Base-by-base conservation (phyloP, 2,888 invertebrate species). In the Brachypterus glaber region DNA sequence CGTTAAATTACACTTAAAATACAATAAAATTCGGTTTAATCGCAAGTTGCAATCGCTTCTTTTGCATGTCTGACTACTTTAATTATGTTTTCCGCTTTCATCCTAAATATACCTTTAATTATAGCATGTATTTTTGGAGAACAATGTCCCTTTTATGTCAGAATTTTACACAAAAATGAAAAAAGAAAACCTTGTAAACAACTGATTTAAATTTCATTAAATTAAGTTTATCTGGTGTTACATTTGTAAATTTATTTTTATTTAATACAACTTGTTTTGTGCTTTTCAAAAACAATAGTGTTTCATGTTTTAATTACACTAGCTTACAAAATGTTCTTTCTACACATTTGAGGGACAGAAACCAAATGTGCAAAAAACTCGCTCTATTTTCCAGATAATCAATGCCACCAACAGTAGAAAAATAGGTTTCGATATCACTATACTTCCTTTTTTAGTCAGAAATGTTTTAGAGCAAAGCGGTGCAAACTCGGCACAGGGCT, bases 1-100 rank as follows among this genome's bases (percentile, higher is more conserved):
- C 57, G 55, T 57, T 60, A 62, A 63, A 62, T 62, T 61, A 52
- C 53, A 54, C 52, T 55, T 52, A 54, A 58, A 58, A 55, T 51
- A 55, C 55, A 59, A 60, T 59, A 57, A 59, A 58, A 55, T 53
- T 48, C 44, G 53, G 48, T 57, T 58, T 60, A 61, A 60, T 59
- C 60, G 53, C 55, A 47, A 49, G 48, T 49, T 50, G 45, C 51
- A 48, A 60, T 60, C 59, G 47, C 52, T 45, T 45, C 45, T 49
- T 46, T 45, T 51, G 55, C 56, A 53, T 55, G 58, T 58, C 57
- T 54, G 55, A 50, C 39, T 52, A 48, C 48, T 51, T 50, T 54
- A 57, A 57, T 57, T 55, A 54, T 52, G 45, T 46, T 48, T 54
- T 54, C 51, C 51, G 48, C 51, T 45, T 27, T 27, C 12, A 27